These are phyloP conservation scores for Rhamnusium bicolor DNA, from an alignment of 2,888 invertebrate genomes.

Conservation along the genomic window DNA sequence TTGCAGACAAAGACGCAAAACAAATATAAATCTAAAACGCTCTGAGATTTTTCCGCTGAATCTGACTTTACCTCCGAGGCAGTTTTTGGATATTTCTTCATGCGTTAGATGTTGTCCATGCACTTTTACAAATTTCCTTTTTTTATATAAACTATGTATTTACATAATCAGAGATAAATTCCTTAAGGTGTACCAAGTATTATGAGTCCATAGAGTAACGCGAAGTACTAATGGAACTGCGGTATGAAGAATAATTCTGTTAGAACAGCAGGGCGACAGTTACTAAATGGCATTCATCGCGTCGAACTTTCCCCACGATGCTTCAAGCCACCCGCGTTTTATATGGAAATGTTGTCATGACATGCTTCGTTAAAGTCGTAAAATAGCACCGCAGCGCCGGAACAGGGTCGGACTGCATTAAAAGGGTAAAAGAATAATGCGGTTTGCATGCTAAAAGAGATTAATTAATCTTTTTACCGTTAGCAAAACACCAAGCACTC, in stretches of 20 bases:
- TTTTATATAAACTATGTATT: background rate
- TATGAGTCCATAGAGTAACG: conserved; percentile 15
- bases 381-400: conserved; percentile 66
- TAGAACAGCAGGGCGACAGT: conserved; percentile 59
- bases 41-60: background rate
- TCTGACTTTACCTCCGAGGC: background rate
- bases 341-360: conserved; percentile 65
- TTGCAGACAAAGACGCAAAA: too few species aligned
- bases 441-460: conserved; percentile 68
- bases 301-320: conserved; percentile 63
- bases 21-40: too few species aligned
- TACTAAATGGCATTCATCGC: conserved; percentile 65
- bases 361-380: conserved; percentile 70
- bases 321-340: conserved; percentile 56
- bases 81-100: background rate
- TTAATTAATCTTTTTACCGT: conserved; percentile 68
- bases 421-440: conserved; percentile 68
- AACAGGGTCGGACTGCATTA: conserved; percentile 68
- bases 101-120: background rate
- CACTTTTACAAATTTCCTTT: background rate
- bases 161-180: conserved; percentile 8
- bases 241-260: conserved; percentile 62
- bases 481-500: conserved; percentile 62
- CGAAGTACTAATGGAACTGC: conserved; percentile 52
- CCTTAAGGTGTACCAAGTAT: conserved; percentile 3